A percentile compares a stretch with the other conserved stretches of the same genome.
These are phyloP conservation scores for Blennius ocellaris DNA, from an alignment of 2,113 vertebrate genomes.

Conservation along the genomic window DNA sequence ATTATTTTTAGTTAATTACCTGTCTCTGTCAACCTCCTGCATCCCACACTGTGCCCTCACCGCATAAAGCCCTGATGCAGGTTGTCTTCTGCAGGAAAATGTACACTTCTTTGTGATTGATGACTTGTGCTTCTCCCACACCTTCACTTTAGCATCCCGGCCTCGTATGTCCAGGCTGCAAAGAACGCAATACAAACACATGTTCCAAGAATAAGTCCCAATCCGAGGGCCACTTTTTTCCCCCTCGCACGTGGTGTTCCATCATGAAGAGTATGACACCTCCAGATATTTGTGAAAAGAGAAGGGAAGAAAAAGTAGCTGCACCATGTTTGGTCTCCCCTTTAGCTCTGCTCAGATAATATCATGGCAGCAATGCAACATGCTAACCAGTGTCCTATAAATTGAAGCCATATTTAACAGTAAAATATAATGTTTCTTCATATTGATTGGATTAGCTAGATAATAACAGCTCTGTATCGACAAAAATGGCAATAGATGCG, in stretches of 20 bases:
- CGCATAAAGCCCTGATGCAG: conserved; percentile 56
- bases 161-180: conserved; percentile 42
- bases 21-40: conserved; percentile 59
- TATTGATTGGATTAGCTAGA: conserved; percentile 70
- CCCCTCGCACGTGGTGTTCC: not conserved
- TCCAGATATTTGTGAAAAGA: conserved; percentile 19
- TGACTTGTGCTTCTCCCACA: conserved; percentile 63
- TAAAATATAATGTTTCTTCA: conserved; percentile 64
- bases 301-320: not conserved
- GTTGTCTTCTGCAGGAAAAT: conserved; percentile 67
- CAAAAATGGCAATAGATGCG: conserved; percentile 69
- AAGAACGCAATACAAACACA: conserved; percentile 65
- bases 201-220: conserved; percentile 42
- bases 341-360: conserved; percentile 12
- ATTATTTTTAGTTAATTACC: conserved; percentile 76
- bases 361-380: conserved; percentile 18
- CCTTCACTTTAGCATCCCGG: conserved; percentile 55
- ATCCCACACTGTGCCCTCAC: conserved; percentile 46
- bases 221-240: conserved; percentile 18
- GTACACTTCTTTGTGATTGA: conserved; percentile 70
- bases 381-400: conserved; percentile 53
- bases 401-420: conserved; percentile 56
- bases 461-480: conserved; percentile 77
- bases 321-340: not conserved
- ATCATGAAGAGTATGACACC: conserved; percentile 13